Base-by-base conservation (phyloP, 2,113 vertebrate genomes). In the Neolamprologus longior region DNA sequence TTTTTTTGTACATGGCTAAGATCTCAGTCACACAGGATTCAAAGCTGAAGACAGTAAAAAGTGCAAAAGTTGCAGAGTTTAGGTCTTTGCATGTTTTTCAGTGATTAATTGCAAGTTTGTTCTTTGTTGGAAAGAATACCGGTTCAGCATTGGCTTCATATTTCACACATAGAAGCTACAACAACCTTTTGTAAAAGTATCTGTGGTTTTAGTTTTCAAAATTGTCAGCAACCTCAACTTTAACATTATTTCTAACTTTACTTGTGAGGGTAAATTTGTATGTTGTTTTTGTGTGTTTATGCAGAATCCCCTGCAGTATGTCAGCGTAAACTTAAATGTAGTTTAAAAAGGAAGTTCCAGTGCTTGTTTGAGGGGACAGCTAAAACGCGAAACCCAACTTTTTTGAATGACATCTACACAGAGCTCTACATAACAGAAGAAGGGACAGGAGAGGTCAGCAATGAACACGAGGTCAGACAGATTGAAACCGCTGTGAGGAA, bases 371-470 rank as follows among this genome's bases (percentile, higher is more conserved):
- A 91, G 78, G 85, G 79, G 6, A 35, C 37, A 1, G 4, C 47
- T 28, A 85, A 79, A 87, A 8, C 3, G 9, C 85, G 5, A 76
- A 47, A 11, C 10, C 17, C 28, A 15, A 88, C 66, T 45, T 35
- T 31, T 21, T 83, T 92, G 19, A 87, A 88, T 9, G 15, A 86
- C 61, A 86, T 94, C 78, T 91, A 91, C 88, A 90, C 90, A 84
- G 90, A 94, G 66, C 76, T 92, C 79, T 84, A 88, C 84, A 89
- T 95, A 87, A 94, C 89, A 85, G 90, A 91, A 7, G 80, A 80
- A 57, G 90, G 80, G 21, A 42, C 63, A 71, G 78, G 13, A 68
- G 84, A 79, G 31, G 61, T 85, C 53, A 87, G 71, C 31, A 54
- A 42, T 7, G 53, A 89, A 73, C 90, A 91, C 1, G 90, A 91